phyloP scores from a whole-genome alignment of 1,140 invertebrate genomes.

The Ceratina japonica region DNA sequence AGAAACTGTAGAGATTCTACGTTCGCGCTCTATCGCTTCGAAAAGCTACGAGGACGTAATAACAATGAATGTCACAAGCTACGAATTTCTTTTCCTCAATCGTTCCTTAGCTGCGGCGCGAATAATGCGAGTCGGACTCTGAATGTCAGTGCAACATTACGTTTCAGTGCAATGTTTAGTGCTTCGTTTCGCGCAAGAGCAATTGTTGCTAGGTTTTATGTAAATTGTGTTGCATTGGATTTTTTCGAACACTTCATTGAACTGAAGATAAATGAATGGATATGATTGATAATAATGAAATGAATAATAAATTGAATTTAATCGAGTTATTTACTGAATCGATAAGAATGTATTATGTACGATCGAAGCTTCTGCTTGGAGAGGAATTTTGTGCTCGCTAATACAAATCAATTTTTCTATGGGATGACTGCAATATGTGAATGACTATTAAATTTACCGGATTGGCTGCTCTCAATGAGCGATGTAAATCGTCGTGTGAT shows the following conservation, averaged over 20 bases:
- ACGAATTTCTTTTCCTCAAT: too few species aligned
- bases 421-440: constrained; percentile 16
- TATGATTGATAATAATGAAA: neutral
- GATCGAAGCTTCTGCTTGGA: constrained; percentile 27
- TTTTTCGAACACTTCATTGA: neutral
- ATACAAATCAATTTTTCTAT: constrained; percentile 8
- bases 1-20: constrained; percentile 9
- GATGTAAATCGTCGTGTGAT: constrained; percentile 45
- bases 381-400: constrained; percentile 19
- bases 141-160: constrained; percentile 11
- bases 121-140: neutral
- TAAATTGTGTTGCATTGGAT: neutral
- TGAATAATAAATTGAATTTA: neutral
- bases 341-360: neutral
- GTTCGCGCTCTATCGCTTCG: constrained; percentile 37
- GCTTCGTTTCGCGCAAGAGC: neutral
- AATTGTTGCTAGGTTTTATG: constrained; percentile 41
- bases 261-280: neutral
- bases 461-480: constrained; percentile 28
- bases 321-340: neutral
- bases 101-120: too few species aligned
- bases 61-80: too few species aligned
- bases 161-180: neutral
- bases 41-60: too few species aligned
- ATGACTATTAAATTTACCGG: constrained; percentile 21